Evolutionary conservation across 1,140 invertebrate species (phyloP), one percentile per base, ranked within the genome.

Genomic region (Saxidomus purpurata): DNA sequence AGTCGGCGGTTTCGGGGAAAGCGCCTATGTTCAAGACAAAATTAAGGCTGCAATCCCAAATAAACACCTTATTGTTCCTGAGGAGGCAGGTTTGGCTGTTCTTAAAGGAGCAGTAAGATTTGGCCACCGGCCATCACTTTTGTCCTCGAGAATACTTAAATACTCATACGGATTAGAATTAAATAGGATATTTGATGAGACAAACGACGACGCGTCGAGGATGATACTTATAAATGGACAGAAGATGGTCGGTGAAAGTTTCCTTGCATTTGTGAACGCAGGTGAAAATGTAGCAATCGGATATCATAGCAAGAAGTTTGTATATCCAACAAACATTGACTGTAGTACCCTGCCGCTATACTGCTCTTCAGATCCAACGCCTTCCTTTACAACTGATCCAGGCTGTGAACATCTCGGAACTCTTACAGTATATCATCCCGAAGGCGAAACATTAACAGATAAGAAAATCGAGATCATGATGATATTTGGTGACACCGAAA

Each of bases 1-100:
- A 22, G 89, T 90, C 28, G 89, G 89, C 9, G 74, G 74, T 17
- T 77, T 77, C 28, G 74, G 40, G 1, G 74, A 77, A 40, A 47
- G 74, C n/a, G 22, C 0, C 15, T 28, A 31, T n/a, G 74, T 77
- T 13, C 74, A 77, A 77, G 40, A 77, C 1, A 34, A 43, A 77
- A 47, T 77, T 19, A 43, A 49, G 74, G 47, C 9, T 22, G n/a
- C 13, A n/a, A 6, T 77, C 47, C 19, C 25, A 8, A 47, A 0
- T n/a, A 43, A 47, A 25, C 2, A 1, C 0, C 19, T 77, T 6
- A 77, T 49, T 19, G 34, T 77, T 22, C 74, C 74, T 22, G 38
- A 28, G 13, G 74, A 77, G n/a, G 25, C 40, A 25, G 40, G 74
- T 2, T 17, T 77, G 28, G 43, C 28, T 49, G 74, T 77, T 47